These are phyloP conservation scores for Lasioglossum baleicum DNA, from an alignment of 1,140 invertebrate genomes.

Conservation along the genomic window DNA sequence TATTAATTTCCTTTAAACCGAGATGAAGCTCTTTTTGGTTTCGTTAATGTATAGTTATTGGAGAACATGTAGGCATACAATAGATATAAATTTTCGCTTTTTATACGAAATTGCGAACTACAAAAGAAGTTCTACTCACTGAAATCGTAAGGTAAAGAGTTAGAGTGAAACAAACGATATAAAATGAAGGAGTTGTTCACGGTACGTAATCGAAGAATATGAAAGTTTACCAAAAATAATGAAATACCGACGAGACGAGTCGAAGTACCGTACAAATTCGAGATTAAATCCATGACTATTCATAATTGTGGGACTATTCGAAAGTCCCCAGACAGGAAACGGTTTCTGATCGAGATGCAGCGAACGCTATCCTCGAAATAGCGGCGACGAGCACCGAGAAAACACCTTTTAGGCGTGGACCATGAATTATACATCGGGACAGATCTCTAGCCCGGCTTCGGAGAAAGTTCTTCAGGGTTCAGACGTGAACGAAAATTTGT, in stretches of 20 bases:
- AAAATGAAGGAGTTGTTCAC: no score
- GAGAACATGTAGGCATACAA: no score
- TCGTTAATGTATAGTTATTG: no score
- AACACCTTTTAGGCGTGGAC: slow-evolving; percentile 64
- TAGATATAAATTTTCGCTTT: no score
- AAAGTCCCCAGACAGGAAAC: slow-evolving; percentile 10
- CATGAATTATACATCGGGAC: slow-evolving; percentile 76
- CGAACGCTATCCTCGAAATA: not conserved
- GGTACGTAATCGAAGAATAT: no score
- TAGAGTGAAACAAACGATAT: no score
- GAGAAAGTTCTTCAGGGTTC: slow-evolving; percentile 70
- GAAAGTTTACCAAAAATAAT: not conserved
- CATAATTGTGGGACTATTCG: not conserved
- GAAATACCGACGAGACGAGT: not conserved
- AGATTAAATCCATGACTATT: slow-evolving; percentile 2
- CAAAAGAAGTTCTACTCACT: no score
- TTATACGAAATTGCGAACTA: no score
- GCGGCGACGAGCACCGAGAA: slow-evolving; percentile 50
- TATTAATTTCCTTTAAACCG: no score
- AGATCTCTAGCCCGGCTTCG: slow-evolving; percentile 54
- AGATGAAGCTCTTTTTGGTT: no score
- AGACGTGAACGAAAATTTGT: not conserved
- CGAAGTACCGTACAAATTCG: not conserved
- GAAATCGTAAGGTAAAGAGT: no score
- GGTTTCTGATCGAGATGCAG: slow-evolving; percentile 34